Base-by-base conservation (phyloP, 2,888 invertebrate genomes). In the Drosophila phalerata region DNA sequence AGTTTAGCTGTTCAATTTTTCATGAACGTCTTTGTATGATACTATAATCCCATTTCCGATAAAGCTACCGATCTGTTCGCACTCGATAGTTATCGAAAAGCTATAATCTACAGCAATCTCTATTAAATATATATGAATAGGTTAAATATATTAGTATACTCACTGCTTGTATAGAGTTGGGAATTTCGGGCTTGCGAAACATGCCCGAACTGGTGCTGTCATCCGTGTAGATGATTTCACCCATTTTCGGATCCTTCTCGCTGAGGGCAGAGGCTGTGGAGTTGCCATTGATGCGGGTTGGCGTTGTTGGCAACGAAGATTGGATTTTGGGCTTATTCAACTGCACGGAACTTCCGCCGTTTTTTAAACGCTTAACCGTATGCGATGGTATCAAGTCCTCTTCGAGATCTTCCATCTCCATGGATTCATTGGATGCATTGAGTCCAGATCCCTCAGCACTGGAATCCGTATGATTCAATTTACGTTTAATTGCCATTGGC, bases 341-440 rank as follows among this genome's bases (percentile, higher is more conserved):
- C 86, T 81, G 91, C 92, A 83, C 85, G 53, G 83, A 82, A 32
- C 88, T 91, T 62, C 81, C 91, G 55, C 92, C 92, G 77, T 92
- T 92, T 77, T 91, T 92, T 85, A 92, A 85, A 90, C 90, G 94
- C 93, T 83, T 95, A 92, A 79, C 94, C 91, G 81, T 94, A 93
- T 84, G 94, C 90, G 67, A 92, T 74, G 74, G 94, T 89, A 83
- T 95, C 93, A 91, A 67, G 64, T 92, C 80, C 91, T 93, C 92
- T 94, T 95, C 81, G 92, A 93, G 83, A 93, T 93, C 92, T 94
- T 95, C 94, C 64, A 90, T 63, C 0, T 80, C 83, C 63, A 79
- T 94, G 10, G 91, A 90, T 13, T 92, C 91, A 40, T 91, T 92
- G 3, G 91, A 90, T 10, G 93, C 93, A 73, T 94, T 94, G 1